A percentile compares a stretch with the other conserved stretches of the same genome.
Evolutionary conservation across 2,888 invertebrate species (phyloP).

Genomic region (Phortica okadai): DNA sequence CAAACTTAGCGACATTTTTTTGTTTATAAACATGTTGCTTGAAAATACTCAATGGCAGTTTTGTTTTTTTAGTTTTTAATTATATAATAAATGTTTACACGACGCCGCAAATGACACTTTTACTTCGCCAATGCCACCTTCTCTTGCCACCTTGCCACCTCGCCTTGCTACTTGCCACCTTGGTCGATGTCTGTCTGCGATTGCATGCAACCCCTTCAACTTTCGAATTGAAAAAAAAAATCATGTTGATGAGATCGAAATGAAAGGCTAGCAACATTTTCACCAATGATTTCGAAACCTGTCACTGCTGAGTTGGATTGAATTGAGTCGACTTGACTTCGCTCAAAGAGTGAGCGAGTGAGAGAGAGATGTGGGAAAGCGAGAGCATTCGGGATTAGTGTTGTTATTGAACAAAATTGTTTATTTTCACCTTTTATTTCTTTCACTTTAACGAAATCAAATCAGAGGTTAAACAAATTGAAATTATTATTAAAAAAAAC

Average conservation of each 20-base stretch:
- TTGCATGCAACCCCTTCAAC: conserved; percentile 6
- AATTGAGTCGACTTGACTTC: too few relatives aligned
- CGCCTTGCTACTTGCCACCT: not conserved
- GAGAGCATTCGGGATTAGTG: not conserved
- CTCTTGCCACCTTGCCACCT: not conserved
- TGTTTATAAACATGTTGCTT: conserved; percentile 1
- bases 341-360: not conserved
- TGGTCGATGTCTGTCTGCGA: not conserved
- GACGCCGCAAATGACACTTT: conserved; percentile 9
- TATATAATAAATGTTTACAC: not conserved
- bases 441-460: conserved; percentile 21
- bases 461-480: not conserved
- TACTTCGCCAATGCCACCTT: not conserved
- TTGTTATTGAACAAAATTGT: not conserved
- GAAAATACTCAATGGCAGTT: not conserved
- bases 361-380: not conserved
- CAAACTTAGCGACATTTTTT: conserved; percentile 3
- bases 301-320: too few relatives aligned
- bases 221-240: conserved; percentile 9
- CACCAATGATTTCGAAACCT: conserved; percentile 2
- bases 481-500: not conserved
- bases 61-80: not conserved
- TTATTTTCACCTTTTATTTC: conserved; percentile 18
- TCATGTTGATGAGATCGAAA: not conserved
- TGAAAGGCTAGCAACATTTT: conserved; percentile 27